Evolutionary conservation across 2,113 vertebrate genomes (phyloP).

Genomic region (Albula goreensis): DNA sequence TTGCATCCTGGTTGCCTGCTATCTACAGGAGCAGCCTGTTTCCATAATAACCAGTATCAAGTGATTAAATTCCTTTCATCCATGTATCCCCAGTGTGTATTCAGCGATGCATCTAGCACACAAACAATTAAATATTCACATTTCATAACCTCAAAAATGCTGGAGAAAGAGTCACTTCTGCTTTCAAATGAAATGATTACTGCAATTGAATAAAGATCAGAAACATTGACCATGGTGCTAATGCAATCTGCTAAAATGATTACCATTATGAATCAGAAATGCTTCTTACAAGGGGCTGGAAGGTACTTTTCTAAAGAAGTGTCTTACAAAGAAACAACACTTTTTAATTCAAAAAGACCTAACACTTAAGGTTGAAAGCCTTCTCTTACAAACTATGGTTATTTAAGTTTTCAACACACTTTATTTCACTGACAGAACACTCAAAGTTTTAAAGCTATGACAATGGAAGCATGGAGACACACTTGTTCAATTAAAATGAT

Average conservation of each 20-base stretch:
- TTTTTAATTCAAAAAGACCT: background rate
- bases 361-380: background rate
- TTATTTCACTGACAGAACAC: background rate
- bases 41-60: constrained; percentile 10
- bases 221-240: background rate
- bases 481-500: background rate
- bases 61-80: constrained; percentile 39
- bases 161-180: background rate
- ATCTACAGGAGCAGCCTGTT: constrained; percentile 12
- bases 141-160: background rate
- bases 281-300: background rate
- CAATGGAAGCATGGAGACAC: background rate
- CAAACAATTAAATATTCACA: background rate
- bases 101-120: constrained; percentile 24
- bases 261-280: background rate
- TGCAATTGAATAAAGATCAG: background rate
- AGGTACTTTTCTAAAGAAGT: background rate
- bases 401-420: background rate
- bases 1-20: constrained; percentile 29
- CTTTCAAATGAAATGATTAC: background rate
- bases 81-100: constrained; percentile 35
- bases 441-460: background rate
- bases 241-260: background rate
- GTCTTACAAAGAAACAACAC: background rate
- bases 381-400: background rate